Conservation (phyloP, 2,113 vertebrate genomes). For the Sminthopsis crassicaudata region DNA sequence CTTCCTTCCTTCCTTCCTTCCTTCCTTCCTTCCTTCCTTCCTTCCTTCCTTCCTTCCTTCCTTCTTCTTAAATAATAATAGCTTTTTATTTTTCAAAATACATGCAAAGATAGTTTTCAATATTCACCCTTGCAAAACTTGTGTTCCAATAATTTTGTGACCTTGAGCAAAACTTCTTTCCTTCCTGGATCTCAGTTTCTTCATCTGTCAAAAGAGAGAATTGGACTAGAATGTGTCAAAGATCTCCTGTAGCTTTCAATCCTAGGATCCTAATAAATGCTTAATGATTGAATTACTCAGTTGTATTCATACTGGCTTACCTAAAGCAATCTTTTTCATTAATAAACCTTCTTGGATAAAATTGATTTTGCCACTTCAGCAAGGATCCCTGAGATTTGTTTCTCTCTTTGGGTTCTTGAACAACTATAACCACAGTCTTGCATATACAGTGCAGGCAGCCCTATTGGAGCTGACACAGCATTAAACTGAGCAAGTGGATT, state of each 20-base stretch:
- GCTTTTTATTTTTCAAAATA: too few relatives aligned
- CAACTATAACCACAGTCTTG: background rate
- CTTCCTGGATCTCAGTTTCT: background rate
- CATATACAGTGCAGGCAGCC: background rate
- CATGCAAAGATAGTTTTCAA: too few relatives aligned
- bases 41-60: too few relatives aligned
- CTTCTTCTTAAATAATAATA: too few relatives aligned
- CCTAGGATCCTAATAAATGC: background rate
- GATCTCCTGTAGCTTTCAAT: background rate
- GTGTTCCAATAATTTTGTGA: too few relatives aligned
- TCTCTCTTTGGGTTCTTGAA: background rate
- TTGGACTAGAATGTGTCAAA: too few relatives aligned
- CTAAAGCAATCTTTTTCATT: background rate
- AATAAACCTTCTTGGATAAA: background rate
- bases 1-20: too few relatives aligned
- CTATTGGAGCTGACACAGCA: background rate
- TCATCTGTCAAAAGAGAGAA: too few relatives aligned
- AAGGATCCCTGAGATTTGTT: background rate
- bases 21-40: too few relatives aligned
- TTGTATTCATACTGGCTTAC: background rate
- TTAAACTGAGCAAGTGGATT: accelerated
- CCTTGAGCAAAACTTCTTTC: background rate
- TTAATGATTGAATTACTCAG: background rate
- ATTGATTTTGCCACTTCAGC: background rate
- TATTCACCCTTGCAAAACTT: too few relatives aligned